Evolutionary conservation across 2,797 vertebrate species (phyloP), one percentile per base, ranked within the genome.

Genomic region (Rhinella marina): DNA sequence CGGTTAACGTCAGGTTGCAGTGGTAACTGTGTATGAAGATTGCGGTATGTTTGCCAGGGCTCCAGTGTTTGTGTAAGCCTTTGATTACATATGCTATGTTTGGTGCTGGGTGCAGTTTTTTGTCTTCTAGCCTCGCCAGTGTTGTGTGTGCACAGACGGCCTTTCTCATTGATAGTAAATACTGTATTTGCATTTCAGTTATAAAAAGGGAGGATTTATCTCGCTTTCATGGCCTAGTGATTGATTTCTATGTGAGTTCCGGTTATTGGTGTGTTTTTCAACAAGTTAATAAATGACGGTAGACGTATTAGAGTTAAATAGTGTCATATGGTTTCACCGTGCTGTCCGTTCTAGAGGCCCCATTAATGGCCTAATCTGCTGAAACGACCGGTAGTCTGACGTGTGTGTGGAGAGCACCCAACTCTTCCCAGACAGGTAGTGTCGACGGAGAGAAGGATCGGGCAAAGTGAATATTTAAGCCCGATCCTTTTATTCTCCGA

Each of bases 101-200:
- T 64, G 59, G 19, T 14, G 1, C 62, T 81, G 32, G 6, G 21
- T 29, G 50, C 29, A 29, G 72, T 23, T 21, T 41, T 66, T 29
- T 25, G 8, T 32, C 21, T 23, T 41, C 21, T 23, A n/a, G 12
- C 12, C 7, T 48, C 14, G 11, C 27, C 66, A 57, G 52, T 50
- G 13, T 81, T 48, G 64, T 80, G 81, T 62, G 59, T 76, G 50
- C 41, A 68, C 87, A 50, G 83, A 50, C 32, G 85, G 64, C 56
- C 19, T 77, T 82, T 84, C 83, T 84, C 83, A 84, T 76, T 75
- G 70, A 75, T 62, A 48, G 54, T 11, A 19, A 23, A 25, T 56
- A 17, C 52, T n/a, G 2, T 59, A 57, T 62, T 84, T 75, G 83
- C 56, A 62, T 84, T 75, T 84, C 52, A 59, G 68, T 41, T 27